A percentile compares a stretch with the other conserved stretches of the same genome.
phyloP scores from a whole-genome alignment of 2,797 vertebrate species.

The Centroberyx gerrardi region DNA sequence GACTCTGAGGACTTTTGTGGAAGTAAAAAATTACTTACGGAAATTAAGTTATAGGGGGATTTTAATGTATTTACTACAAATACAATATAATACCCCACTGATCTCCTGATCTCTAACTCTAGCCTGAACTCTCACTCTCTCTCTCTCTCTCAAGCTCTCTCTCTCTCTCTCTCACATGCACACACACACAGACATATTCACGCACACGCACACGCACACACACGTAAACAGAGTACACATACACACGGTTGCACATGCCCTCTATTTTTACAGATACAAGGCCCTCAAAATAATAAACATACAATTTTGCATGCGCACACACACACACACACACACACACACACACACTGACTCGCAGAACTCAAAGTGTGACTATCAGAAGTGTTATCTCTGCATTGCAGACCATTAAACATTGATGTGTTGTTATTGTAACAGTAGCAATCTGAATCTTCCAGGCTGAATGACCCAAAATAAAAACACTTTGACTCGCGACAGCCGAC shows the following conservation, averaged over 20 bases:
- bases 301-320: background rate
- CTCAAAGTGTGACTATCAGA: constrained; percentile 62
- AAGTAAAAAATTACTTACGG: constrained; percentile 49
- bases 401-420: constrained; percentile 84
- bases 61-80: constrained; percentile 52
- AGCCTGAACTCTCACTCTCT: constrained; percentile 6
- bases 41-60: constrained; percentile 44
- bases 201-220: background rate
- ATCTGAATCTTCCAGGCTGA: constrained; percentile 80
- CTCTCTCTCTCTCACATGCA: constrained; percentile 24
- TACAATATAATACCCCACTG: background rate
- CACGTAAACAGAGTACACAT: background rate
- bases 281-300: background rate
- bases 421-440: constrained; percentile 79
- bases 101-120: background rate
- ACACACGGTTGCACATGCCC: background rate
- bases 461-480: constrained; percentile 79
- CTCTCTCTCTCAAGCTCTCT: constrained; percentile 1
- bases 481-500: constrained; percentile 60
- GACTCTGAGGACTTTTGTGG: constrained; percentile 55
- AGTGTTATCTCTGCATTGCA: constrained; percentile 79
- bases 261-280: background rate
- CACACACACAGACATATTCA: constrained; percentile 22
- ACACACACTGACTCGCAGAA: constrained; percentile 26
- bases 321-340: constrained; percentile 9